phyloP scores from a whole-genome alignment of 1,140 invertebrate genomes.

The Diachasmimorpha longicaudata region DNA sequence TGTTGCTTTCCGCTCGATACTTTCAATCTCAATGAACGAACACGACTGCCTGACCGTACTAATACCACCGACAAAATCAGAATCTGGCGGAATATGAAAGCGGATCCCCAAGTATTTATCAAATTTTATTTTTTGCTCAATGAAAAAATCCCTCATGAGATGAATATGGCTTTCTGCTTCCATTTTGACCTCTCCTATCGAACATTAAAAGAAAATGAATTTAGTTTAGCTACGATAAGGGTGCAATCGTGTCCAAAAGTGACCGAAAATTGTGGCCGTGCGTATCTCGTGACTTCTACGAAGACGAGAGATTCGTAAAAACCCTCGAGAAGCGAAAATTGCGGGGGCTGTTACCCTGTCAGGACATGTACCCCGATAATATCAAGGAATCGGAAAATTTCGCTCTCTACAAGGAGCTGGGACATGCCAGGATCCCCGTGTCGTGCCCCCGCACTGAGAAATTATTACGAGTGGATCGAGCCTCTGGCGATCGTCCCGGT shows the following conservation, averaged over 20 bases:
- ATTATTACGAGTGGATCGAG: slow-evolving; percentile 33
- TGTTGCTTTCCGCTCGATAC: slow-evolving; percentile 35
- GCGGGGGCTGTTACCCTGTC: slow-evolving; percentile 36
- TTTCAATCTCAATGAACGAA: slow-evolving; percentile 30
- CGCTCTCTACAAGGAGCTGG: slow-evolving; percentile 43
- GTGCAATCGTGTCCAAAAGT: not conserved
- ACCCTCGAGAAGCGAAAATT: slow-evolving; percentile 24
- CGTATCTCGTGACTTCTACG: slow-evolving; percentile 25
- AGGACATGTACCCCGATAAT: slow-evolving; percentile 15
- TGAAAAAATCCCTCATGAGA: not conserved
- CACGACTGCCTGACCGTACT: slow-evolving; percentile 24
- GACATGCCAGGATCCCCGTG: slow-evolving; percentile 41
- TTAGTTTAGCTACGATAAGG: not conserved
- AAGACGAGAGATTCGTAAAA: slow-evolving; percentile 2
- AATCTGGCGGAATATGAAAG: slow-evolving; percentile 42
- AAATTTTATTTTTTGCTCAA: not conserved
- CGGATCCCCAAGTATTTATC: slow-evolving; percentile 24
- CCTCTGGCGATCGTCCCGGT: slow-evolving; percentile 38
- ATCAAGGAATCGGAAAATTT: slow-evolving; percentile 31
- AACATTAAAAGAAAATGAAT: too few relatives aligned
- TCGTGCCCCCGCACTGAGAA: not conserved
- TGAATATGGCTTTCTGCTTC: too few relatives aligned
- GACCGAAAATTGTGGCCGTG: slow-evolving; percentile 37
- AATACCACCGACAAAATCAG: slow-evolving; percentile 31
- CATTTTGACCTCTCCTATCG: too few relatives aligned